A percentile compares a stretch with the other conserved stretches of the same genome.
Evolutionary conservation across 2,888 invertebrate species (phyloP).

Genomic region (Drosophila prolongata): DNA sequence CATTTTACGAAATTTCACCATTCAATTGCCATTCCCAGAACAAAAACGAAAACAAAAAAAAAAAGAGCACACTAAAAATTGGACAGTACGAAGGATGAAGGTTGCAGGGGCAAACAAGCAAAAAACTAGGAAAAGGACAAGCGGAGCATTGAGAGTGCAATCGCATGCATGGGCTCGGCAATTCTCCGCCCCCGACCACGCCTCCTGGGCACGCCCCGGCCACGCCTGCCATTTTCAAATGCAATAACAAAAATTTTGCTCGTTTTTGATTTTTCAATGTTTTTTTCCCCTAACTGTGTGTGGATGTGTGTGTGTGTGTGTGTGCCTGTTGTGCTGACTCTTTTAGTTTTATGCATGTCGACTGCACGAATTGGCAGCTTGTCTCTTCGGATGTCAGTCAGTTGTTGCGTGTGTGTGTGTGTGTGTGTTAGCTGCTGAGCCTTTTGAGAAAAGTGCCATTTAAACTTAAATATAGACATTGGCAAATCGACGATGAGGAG

Average conservation of each 20-base stretch:
- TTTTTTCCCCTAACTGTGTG: constrained; percentile 8
- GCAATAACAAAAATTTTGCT: constrained; percentile 75
- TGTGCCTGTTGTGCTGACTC: constrained; percentile 61
- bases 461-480: constrained; percentile 79
- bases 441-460: constrained; percentile 78
- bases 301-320: too few species aligned
- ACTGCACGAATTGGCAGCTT: constrained; percentile 75
- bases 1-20: constrained; percentile 75
- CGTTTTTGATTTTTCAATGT: constrained; percentile 66
- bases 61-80: constrained; percentile 12
- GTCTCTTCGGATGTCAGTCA: constrained; percentile 77
- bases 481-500: constrained; percentile 35
- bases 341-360: constrained; percentile 77
- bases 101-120: constrained; percentile 25
- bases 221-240: constrained; percentile 75
- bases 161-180: constrained; percentile 66
- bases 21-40: constrained; percentile 72
- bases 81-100: constrained; percentile 15
- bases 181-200: constrained; percentile 56
- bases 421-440: constrained; percentile 52
- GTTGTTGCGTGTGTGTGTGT: constrained; percentile 21
- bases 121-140: constrained; percentile 53
- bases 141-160: constrained; percentile 44
- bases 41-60: constrained; percentile 26
- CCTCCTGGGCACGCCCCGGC: constrained; percentile 57